Base-by-base conservation (phyloP, 2,113 vertebrate genomes). In the Planiliza haematocheilus region DNA sequence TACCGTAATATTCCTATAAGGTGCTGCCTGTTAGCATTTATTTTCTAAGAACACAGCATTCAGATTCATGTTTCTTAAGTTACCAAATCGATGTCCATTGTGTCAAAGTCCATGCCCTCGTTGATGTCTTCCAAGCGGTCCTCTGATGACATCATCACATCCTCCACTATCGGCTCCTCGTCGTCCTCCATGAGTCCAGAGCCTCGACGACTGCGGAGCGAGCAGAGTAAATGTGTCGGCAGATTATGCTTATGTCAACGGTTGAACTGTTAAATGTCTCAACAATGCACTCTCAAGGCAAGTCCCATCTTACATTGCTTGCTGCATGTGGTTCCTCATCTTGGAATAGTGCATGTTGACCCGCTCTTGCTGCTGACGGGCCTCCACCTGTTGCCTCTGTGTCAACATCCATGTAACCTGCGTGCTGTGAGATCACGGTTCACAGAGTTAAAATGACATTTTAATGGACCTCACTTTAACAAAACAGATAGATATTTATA, bases 71-170 rank as follows among this genome's bases (percentile, higher is more conserved):
- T 52, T 52, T 73, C 0, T 61, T 41, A 7, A 50, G 49, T 95
- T 95, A 99, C 97, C 96, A 99, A 93, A 90, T 99, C 97, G 76
- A 99, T 99, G 87, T 98, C 97, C 96, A 99, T 98, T 72, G 97
- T 98, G 85, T 98, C 97, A 56, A 98, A 99, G 89, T 97, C 97
- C 96, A 99, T 98, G 91, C 96, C 96, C 90, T 98, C 97, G 46
- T 98, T 98, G 82, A 99, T 96, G 91, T 98, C 97, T 74, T 99
- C 97, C 83, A 99, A 95, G 69, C 97, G 93, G 67, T 96, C 96
- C 90, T 99, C 97, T 43, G 97, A 98, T 79, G 97, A 99, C 97
- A 99, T 99, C 97, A 99, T 99, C 80, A 99, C 97, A 72, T 99
- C 97, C 94, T 99, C 97, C 77, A 99, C 97, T 43, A 99, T 99